A percentile compares a stretch with the other conserved stretches of the same genome.
Evolutionary conservation across 2,113 vertebrate species (phyloP).

Genomic region (Pomatorhinus ruficollis): DNA sequence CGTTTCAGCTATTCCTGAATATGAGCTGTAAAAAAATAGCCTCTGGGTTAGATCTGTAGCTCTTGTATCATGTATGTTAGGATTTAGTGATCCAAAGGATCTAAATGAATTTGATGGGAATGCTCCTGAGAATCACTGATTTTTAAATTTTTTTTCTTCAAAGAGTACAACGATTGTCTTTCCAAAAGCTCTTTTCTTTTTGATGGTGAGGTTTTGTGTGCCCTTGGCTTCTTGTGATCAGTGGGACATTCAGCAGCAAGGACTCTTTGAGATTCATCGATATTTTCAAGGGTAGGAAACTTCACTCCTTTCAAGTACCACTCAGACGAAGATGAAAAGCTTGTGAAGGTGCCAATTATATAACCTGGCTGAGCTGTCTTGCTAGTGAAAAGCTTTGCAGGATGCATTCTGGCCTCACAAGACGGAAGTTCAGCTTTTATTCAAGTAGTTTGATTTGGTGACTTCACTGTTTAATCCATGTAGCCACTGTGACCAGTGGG

Average conservation of each 20-base stretch:
- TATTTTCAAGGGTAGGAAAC: constrained; percentile 37
- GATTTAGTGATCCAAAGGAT: background rate
- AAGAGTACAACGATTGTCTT: background rate
- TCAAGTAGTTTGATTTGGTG: background rate
- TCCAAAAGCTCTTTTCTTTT: background rate
- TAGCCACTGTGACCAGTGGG: background rate
- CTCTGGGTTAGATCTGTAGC: background rate
- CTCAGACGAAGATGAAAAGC: constrained; percentile 43
- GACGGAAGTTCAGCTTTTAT: constrained; percentile 31
- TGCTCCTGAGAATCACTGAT: background rate
- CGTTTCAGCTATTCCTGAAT: background rate
- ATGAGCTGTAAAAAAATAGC: background rate
- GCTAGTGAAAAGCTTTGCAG: constrained; percentile 7
- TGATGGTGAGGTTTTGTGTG: background rate
- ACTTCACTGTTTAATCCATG: background rate
- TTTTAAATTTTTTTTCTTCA: background rate
- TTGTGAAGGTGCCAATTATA: constrained; percentile 32
- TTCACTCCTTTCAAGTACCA: constrained; percentile 7
- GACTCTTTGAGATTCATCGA: background rate
- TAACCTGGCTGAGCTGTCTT: background rate
- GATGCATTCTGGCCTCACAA: background rate
- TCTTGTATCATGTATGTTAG: accelerated
- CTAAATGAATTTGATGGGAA: background rate
- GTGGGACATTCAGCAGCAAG: constrained; percentile 1
- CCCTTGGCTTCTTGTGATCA: constrained; percentile 14